Evolutionary conservation across 1,140 invertebrate genomes (phyloP).

Genomic region (Bombus breviceps): DNA sequence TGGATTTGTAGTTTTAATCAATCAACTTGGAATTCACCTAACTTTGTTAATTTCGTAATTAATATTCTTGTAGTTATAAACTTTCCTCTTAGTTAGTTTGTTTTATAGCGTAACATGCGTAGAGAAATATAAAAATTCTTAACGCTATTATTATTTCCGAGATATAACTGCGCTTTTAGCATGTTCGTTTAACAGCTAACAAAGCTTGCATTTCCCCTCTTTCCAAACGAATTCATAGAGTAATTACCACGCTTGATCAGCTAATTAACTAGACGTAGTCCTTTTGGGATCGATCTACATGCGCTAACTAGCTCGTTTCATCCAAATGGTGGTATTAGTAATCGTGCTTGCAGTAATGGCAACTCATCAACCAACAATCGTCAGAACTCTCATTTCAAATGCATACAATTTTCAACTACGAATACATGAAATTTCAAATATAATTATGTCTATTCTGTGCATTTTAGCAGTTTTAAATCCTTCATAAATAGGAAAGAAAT

Average conservation of each 20-base stretch:
- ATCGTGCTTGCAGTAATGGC: not conserved
- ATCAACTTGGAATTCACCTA: not conserved
- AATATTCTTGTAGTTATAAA: not conserved
- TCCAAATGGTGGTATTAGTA: not conserved
- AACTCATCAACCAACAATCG: not conserved
- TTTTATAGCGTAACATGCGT: not conserved
- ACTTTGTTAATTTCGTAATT: not conserved
- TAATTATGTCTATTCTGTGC: no score
- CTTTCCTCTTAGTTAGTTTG: not conserved
- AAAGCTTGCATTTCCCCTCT: not conserved
- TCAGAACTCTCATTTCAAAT: not conserved
- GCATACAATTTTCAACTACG: not conserved
- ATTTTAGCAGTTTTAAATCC: no score
- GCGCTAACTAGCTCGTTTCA: not conserved
- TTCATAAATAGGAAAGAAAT: not conserved
- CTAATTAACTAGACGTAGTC: conserved; percentile 1
- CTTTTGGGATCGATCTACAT: not conserved
- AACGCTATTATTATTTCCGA: not conserved
- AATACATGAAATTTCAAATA: no score
- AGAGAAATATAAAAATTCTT: not conserved
- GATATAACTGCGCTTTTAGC: not conserved
- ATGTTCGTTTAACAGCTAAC: not conserved
- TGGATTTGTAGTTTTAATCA: not conserved
- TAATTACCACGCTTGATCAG: not conserved
- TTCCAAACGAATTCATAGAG: not conserved